Percentiles rank a stretch among this genome's conserved stretches.
Evolutionary conservation across 1,140 invertebrate species (phyloP).

Genomic region (Heliconius melpomene): DNA sequence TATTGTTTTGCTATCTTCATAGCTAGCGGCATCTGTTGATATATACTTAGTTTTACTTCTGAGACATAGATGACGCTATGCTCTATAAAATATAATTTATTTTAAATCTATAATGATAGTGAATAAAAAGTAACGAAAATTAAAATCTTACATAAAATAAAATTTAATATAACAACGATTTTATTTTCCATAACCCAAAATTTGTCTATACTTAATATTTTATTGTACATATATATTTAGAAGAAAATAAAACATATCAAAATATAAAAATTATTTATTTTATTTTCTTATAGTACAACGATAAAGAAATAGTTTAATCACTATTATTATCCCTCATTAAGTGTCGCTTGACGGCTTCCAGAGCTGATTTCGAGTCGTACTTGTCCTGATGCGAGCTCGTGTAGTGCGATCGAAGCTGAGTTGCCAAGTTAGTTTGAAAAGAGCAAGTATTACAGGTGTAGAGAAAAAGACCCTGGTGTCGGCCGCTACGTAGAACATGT

Average conservation of each 20-base stretch:
- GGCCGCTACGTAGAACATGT: slow-evolving; percentile 89
- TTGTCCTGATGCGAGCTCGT: slow-evolving; percentile 78
- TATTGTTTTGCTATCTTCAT: not conserved
- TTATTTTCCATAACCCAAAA: too few relatives aligned
- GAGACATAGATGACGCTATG: not conserved
- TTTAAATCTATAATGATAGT: too few relatives aligned
- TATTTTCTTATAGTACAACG: not conserved
- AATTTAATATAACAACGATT: too few relatives aligned
- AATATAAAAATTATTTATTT: not conserved
- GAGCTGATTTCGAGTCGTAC: slow-evolving; percentile 39
- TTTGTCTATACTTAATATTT: too few relatives aligned
- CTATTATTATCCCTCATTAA: slow-evolving; percentile 45
- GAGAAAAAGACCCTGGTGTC: slow-evolving; percentile 88
- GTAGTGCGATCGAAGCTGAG: slow-evolving; percentile 86
- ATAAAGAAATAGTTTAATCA: not conserved
- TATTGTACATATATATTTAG: too few relatives aligned
- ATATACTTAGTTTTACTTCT: not conserved
- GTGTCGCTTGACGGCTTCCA: slow-evolving; percentile 41
- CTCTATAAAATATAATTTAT: not conserved
- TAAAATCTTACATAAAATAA: too few relatives aligned
- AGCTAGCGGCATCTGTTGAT: not conserved
- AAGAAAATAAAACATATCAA: not conserved
- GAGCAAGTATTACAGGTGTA: slow-evolving; percentile 85
- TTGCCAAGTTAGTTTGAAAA: slow-evolving; percentile 84
- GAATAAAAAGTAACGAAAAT: too few relatives aligned